phyloP scores from a whole-genome alignment of 2,888 invertebrate species.

The Acrobasis repandana region DNA sequence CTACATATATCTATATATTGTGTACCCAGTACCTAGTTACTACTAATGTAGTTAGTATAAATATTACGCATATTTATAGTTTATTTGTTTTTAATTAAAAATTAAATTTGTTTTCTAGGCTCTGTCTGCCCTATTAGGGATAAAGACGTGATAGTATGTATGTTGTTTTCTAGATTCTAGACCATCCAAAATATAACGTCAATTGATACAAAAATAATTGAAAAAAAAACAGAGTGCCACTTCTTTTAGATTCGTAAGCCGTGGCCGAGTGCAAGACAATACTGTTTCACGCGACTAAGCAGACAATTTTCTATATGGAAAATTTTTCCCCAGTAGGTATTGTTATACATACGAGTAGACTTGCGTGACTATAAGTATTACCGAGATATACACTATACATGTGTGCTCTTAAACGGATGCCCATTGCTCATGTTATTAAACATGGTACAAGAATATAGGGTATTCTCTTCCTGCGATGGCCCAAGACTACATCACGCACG shows the following conservation, averaged over 20 bases:
- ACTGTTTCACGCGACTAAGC: constrained; percentile 50
- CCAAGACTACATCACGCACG: too few species aligned
- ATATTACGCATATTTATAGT: too few species aligned
- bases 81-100: too few species aligned
- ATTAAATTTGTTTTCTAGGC: too few species aligned
- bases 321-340: constrained; percentile 59
- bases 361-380: constrained; percentile 59
- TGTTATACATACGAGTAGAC: constrained; percentile 41
- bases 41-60: too few species aligned
- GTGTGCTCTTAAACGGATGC: constrained; percentile 40
- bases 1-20: not conserved
- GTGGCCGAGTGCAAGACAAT: constrained; percentile 41
- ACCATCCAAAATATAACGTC: too few species aligned
- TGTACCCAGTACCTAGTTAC: too few species aligned
- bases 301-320: constrained; percentile 69
- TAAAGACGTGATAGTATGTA: too few species aligned
- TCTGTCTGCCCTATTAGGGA: too few species aligned
- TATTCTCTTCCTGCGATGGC: too few species aligned
- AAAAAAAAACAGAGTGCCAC: constrained; percentile 23
- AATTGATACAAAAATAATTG: not conserved
- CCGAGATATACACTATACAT: constrained; percentile 33
- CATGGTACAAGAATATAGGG: too few species aligned
- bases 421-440: constrained; percentile 56
- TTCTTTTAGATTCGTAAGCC: constrained; percentile 42
- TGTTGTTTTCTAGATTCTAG: too few species aligned